phyloP scores from a whole-genome alignment of 2,888 invertebrate species.

The Polydrusus cervinus region DNA sequence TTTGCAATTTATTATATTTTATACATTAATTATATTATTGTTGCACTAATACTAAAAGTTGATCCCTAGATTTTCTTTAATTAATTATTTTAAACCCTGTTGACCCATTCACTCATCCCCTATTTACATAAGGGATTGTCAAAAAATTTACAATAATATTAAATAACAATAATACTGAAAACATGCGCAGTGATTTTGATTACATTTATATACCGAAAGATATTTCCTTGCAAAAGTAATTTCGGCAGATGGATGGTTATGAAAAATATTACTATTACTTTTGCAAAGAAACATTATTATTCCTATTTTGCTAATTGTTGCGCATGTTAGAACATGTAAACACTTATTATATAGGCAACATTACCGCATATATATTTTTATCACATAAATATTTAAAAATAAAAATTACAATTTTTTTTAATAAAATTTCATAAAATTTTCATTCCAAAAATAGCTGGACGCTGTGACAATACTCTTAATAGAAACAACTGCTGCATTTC shows the following conservation, averaged over 20 bases:
- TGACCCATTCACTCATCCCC: constrained; percentile 51
- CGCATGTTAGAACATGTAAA: constrained; percentile 38
- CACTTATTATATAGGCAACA: constrained; percentile 34
- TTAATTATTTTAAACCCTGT: constrained; percentile 51
- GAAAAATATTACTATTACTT: background rate
- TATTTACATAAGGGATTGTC: constrained; percentile 49
- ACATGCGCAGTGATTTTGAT: constrained; percentile 40
- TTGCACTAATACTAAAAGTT: constrained; percentile 49
- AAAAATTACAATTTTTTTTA: background rate
- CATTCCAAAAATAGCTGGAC: too few species aligned
- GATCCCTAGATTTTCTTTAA: constrained; percentile 53
- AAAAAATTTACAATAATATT: constrained; percentile 52
- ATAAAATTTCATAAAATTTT: too few species aligned
- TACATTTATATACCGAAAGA: background rate
- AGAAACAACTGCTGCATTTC: too few species aligned
- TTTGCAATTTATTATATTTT: constrained; percentile 32
- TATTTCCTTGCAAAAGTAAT: background rate
- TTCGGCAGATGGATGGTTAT: background rate
- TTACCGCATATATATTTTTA: constrained; percentile 23
- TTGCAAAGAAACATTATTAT: background rate
- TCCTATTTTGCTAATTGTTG: background rate
- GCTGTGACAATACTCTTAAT: too few species aligned
- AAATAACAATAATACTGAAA: constrained; percentile 54
- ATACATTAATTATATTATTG: constrained; percentile 43
- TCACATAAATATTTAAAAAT: constrained; percentile 4